Conservation (phyloP, 2,888 invertebrate species). For the Tenthredo mesomela region DNA sequence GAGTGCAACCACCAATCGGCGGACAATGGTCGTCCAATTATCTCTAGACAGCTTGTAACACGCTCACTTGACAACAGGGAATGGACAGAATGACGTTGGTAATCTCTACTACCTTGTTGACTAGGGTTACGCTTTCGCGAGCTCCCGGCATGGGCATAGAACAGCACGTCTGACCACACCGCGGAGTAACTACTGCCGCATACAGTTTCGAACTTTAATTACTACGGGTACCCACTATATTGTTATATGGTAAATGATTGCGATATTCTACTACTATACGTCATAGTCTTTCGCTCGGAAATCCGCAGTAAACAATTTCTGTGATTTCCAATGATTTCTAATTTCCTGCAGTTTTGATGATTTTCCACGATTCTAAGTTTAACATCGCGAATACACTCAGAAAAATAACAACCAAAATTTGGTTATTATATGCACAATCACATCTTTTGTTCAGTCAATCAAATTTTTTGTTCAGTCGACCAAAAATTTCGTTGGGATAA, state of each 20-base stretch:
- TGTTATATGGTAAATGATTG: neutral
- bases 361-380: neutral
- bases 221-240: neutral
- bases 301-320: neutral
- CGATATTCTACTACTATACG: neutral
- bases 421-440: too few relatives aligned
- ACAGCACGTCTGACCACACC: constrained; percentile 24
- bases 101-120: constrained; percentile 1
- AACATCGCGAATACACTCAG: neutral
- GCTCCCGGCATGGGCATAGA: neutral
- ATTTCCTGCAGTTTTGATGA: neutral
- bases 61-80: constrained; percentile 20
- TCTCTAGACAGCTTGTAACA: constrained; percentile 35
- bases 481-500: too few relatives aligned
- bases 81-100: constrained; percentile 38
- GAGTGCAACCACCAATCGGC: constrained; percentile 2
- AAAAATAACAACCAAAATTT: too few relatives aligned
- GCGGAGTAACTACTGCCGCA: constrained; percentile 28
- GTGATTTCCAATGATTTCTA: neutral
- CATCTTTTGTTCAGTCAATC: too few relatives aligned
- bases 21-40: constrained; percentile 37
- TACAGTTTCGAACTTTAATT: constrained; percentile 39
- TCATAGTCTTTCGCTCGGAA: neutral
- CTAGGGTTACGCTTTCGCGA: constrained; percentile 1
- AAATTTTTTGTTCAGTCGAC: too few relatives aligned